Evolutionary conservation across 2,113 vertebrate species (phyloP).

Genomic region (Symphodus melops): DNA sequence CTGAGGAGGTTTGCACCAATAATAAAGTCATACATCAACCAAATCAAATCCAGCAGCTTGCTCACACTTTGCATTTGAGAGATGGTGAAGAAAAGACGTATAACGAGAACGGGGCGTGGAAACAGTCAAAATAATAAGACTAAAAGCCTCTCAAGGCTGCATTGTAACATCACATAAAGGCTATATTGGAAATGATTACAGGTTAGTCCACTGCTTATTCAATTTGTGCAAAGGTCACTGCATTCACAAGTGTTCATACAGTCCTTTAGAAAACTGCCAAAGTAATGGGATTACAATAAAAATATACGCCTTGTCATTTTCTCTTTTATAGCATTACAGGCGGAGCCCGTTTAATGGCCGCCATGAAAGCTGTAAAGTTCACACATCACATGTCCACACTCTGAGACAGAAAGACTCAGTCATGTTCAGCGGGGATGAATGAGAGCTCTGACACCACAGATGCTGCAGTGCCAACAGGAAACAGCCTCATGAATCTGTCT

Average conservation of each 20-base stretch:
- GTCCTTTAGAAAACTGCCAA: constrained; percentile 21
- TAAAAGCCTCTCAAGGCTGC: constrained; percentile 1
- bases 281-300: not conserved
- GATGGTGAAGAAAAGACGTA: constrained; percentile 1
- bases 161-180: not conserved
- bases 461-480: not conserved
- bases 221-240: constrained; percentile 29
- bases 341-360: not conserved
- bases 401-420: not conserved
- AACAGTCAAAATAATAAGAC: not conserved
- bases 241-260: not conserved
- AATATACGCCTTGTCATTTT: not conserved
- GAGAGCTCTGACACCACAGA: not conserved
- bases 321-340: not conserved
- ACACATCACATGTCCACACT: not conserved
- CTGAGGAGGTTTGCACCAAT: too few species aligned
- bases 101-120: not conserved
- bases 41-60: constrained; percentile 39
- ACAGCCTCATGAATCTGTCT: not conserved
- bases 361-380: constrained; percentile 3
- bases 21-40: constrained; percentile 20
- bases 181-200: constrained; percentile 7
- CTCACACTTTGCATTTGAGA: constrained; percentile 36
- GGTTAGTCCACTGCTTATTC: constrained; percentile 20
- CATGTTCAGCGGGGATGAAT: not conserved